Conservation (phyloP, 2,113 vertebrate genomes). For the Poeciliopsis prolifica region DNA sequence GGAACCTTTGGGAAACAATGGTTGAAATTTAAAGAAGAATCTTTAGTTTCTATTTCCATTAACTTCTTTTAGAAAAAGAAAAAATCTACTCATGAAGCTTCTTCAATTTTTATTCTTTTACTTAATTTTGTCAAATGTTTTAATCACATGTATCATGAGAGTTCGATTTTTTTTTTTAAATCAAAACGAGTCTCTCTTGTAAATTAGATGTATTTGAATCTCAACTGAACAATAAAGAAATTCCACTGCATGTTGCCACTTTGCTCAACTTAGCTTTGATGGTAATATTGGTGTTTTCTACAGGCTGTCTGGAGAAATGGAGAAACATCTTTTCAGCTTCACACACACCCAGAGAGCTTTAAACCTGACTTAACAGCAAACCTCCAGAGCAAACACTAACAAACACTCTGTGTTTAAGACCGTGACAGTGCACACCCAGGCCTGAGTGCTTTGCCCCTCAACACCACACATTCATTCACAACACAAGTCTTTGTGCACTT, state of each 20-base stretch:
- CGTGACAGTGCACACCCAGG: conserved; percentile 55
- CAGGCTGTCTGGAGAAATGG: conserved; percentile 20
- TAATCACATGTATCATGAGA: too few species aligned
- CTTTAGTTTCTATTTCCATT: too few species aligned
- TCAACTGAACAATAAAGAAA: too few species aligned
- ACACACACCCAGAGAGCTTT: conserved; percentile 37
- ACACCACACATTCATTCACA: conserved; percentile 55
- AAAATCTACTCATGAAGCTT: too few species aligned
- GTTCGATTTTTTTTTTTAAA: too few species aligned
- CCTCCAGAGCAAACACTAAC: conserved; percentile 71
- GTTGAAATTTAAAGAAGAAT: background rate
- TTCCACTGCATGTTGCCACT: too few species aligned
- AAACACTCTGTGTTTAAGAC: conserved; percentile 54
- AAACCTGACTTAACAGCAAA: conserved; percentile 65
- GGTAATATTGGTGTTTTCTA: conserved; percentile 1
- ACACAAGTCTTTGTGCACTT: conserved; percentile 54
- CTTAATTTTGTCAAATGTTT: too few species aligned
- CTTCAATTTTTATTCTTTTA: too few species aligned
- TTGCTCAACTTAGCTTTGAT: background rate
- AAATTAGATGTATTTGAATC: too few species aligned
- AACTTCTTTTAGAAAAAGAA: too few species aligned
- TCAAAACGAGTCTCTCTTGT: too few species aligned
- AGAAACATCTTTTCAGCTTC: conserved; percentile 49
- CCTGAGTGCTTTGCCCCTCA: conserved; percentile 30
- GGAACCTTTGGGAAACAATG: too few species aligned